Percentiles rank a stretch among this genome's conserved stretches.
Conservation (phyloP, 1,140 invertebrate species). For the Trichoplusia ni region DNA sequence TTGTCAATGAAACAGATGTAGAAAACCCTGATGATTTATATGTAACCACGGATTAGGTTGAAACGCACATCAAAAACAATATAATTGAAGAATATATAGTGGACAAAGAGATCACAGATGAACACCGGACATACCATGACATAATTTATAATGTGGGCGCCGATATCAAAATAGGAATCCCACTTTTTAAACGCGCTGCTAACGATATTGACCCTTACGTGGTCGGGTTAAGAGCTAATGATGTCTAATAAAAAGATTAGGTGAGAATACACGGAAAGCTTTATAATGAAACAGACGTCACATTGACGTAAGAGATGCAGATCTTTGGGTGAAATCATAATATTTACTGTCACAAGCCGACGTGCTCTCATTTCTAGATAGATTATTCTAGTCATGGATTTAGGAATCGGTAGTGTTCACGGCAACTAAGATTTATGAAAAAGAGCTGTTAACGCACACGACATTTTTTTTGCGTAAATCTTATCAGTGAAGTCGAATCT, state of each 20-base stretch:
- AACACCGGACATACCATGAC: constrained; percentile 72
- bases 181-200: constrained; percentile 36
- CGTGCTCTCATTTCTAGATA: constrained; percentile 66
- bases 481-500: neutral
- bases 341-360: constrained; percentile 71
- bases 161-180: constrained; percentile 72
- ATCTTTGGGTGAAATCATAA: constrained; percentile 75
- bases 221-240: constrained; percentile 50
- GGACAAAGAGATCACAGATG: constrained; percentile 71
- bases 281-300: constrained; percentile 79
- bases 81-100: constrained; percentile 51
- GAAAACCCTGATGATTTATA: constrained; percentile 43
- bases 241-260: constrained; percentile 46
- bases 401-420: constrained; percentile 30
- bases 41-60: constrained; percentile 52
- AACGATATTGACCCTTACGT: constrained; percentile 53
- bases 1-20: constrained; percentile 47
- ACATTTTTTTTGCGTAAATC: neutral
- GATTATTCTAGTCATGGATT: constrained; percentile 59
- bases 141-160: constrained; percentile 72
- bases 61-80: constrained; percentile 61
- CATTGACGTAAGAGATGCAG: constrained; percentile 77
- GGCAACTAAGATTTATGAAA: constrained; percentile 18
- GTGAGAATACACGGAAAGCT: constrained; percentile 58
- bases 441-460: neutral